A percentile compares a stretch with the other conserved stretches of the same genome.
These are phyloP conservation scores for Neodon shergylaensis DNA, from an alignment of 2,113 vertebrate genomes.

Conservation along the genomic window DNA sequence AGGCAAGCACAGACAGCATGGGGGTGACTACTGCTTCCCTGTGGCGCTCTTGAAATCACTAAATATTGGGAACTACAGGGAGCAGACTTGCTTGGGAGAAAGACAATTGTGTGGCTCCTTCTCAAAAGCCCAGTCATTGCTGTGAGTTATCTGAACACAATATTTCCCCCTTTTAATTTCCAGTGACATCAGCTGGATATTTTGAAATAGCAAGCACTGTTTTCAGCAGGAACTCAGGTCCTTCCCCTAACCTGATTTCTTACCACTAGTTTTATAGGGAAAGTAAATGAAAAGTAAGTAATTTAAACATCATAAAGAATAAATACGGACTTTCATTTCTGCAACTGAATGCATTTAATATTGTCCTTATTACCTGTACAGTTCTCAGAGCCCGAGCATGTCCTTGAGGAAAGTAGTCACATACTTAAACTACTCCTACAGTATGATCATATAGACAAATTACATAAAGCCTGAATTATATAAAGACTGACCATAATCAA, in stretches of 20 bases:
- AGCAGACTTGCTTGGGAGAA: slow-evolving; percentile 52
- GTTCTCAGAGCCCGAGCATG: neutral
- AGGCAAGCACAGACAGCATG: neutral
- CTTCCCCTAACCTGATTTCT: neutral
- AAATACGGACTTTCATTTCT: slow-evolving; percentile 17
- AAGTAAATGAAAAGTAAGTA: slow-evolving; percentile 21
- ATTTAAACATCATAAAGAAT: slow-evolving; percentile 29
- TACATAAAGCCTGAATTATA: neutral
- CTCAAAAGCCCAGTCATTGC: slow-evolving; percentile 64
- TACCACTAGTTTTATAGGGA: neutral
- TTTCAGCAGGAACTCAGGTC: neutral
- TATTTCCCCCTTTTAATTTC: slow-evolving; percentile 74
- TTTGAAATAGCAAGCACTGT: slow-evolving; percentile 3
- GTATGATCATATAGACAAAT: neutral
- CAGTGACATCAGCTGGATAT: slow-evolving; percentile 65
- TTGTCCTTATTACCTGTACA: neutral
- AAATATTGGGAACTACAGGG: slow-evolving; percentile 2
- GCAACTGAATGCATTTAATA: neutral
- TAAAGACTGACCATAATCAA: neutral
- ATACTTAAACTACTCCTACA: neutral
- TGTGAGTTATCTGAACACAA: slow-evolving; percentile 67
- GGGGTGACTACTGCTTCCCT: neutral
- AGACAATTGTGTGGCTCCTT: neutral
- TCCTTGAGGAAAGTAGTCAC: neutral
- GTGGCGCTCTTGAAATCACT: neutral